These are phyloP conservation scores for Samia ricini DNA, from an alignment of 1,140 invertebrate species.

Conservation along the genomic window DNA sequence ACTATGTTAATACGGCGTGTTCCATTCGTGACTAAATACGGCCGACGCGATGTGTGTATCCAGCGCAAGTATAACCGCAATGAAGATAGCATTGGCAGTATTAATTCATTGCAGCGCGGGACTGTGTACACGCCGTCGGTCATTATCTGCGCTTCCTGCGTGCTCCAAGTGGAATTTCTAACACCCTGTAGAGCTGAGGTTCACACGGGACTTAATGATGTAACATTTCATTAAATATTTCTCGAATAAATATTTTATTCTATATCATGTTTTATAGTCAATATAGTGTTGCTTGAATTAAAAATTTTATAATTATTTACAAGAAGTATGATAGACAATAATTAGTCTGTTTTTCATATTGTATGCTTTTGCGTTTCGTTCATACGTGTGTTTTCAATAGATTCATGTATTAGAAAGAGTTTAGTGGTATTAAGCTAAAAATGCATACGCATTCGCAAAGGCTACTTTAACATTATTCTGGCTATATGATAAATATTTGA, in stretches of 20 bases:
- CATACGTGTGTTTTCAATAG: too few relatives aligned
- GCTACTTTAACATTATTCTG: too few relatives aligned
- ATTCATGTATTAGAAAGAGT: too few relatives aligned
- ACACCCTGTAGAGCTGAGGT: constrained; percentile 28
- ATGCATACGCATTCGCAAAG: too few relatives aligned
- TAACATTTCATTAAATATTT: neutral
- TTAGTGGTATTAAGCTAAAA: too few relatives aligned
- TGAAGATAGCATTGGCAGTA: constrained; percentile 58
- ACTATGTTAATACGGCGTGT: constrained; percentile 13
- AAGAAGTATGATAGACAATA: too few relatives aligned
- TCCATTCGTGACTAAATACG: constrained; percentile 48
- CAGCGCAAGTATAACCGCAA: constrained; percentile 43
- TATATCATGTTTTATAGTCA: neutral
- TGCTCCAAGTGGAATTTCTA: constrained; percentile 24
- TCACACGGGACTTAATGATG: constrained; percentile 31
- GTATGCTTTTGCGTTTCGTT: too few relatives aligned
- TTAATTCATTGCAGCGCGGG: constrained; percentile 55
- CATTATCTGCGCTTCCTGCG: constrained; percentile 50
- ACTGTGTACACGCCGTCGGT: constrained; percentile 37
- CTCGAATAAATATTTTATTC: neutral
- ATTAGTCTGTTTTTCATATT: too few relatives aligned
- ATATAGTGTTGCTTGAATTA: neutral
- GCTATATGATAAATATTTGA: too few relatives aligned
- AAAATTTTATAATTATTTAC: neutral
- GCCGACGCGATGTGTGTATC: constrained; percentile 53